Conservation (phyloP, 1,140 invertebrate genomes). For the Probaryconus sp. region DNA sequence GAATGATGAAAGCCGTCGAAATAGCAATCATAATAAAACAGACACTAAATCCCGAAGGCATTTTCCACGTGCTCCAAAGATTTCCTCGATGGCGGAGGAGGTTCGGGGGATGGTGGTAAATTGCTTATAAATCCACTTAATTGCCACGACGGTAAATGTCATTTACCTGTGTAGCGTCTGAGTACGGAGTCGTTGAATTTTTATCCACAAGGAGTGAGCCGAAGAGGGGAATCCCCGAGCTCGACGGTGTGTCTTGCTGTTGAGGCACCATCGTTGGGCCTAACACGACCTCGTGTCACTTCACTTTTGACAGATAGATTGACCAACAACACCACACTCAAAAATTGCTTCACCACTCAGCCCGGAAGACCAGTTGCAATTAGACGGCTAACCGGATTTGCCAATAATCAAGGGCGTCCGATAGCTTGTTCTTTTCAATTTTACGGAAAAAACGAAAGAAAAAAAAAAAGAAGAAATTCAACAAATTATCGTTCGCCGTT, state of each 20-base stretch:
- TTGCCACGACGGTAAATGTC: neutral
- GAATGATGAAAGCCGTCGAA: too few relatives aligned
- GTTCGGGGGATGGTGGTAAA: too few relatives aligned
- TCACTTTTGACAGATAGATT: constrained; percentile 59
- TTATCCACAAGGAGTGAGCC: constrained; percentile 92
- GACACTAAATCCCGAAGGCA: too few relatives aligned
- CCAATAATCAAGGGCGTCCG: too few relatives aligned
- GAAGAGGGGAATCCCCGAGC: constrained; percentile 81
- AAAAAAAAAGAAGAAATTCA: constrained; percentile 3
- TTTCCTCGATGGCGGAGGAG: too few relatives aligned
- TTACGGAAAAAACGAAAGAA: too few relatives aligned
- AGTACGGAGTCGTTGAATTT: constrained; percentile 95
- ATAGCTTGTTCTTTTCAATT: too few relatives aligned
- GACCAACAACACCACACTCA: constrained; percentile 62
- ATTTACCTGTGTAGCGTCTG: constrained; percentile 96
- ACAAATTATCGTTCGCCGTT: constrained; percentile 40
- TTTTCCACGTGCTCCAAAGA: too few relatives aligned
- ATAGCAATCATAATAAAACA: too few relatives aligned
- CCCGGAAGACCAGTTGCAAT: neutral
- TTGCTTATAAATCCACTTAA: too few relatives aligned
- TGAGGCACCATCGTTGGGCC: constrained; percentile 80
- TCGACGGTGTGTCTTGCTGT: constrained; percentile 79
- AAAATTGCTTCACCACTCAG: neutral
- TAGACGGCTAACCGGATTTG: too few relatives aligned
- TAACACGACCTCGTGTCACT: constrained; percentile 50